Conservation (phyloP, 2,113 vertebrate species). For the Bubo bubo region DNA sequence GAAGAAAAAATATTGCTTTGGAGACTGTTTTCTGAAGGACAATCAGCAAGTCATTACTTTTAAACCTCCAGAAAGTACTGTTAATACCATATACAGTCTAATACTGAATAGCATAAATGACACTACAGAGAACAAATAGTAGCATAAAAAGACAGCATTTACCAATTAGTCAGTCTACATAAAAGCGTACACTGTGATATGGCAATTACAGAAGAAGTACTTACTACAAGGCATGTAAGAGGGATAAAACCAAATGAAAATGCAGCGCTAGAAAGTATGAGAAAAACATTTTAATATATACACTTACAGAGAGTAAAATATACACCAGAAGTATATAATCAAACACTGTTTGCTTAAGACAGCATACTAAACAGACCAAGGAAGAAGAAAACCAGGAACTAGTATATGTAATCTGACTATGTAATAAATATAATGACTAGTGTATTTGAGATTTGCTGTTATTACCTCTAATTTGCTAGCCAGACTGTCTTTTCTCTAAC, state of each 20-base stretch:
- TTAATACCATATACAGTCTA: conserved; percentile 17
- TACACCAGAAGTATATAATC: background rate
- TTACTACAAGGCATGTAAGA: background rate
- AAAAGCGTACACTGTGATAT: conserved; percentile 39
- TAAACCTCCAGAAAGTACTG: conserved; percentile 33
- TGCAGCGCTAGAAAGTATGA: background rate
- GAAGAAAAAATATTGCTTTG: conserved; percentile 38
- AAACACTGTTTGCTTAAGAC: background rate
- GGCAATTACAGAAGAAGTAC: conserved; percentile 40
- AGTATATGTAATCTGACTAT: conserved; percentile 26
- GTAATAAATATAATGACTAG: conserved; percentile 38
- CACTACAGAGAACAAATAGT: conserved; percentile 38
- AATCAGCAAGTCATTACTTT: conserved; percentile 55
- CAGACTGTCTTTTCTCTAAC: conserved; percentile 49
- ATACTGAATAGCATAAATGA: conserved; percentile 44
- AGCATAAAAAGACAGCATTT: conserved; percentile 18
- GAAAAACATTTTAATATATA: background rate
- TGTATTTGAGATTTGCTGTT: conserved; percentile 26
- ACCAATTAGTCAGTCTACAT: conserved; percentile 50
- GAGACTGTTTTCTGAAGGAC: conserved; percentile 28
- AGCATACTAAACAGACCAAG: background rate
- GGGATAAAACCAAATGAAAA: conserved; percentile 34
- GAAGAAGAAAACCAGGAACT: conserved; percentile 19
- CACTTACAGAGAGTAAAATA: conserved; percentile 46
- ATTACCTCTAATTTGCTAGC: conserved; percentile 48